These are phyloP conservation scores for Eulimnadia texana DNA, from an alignment of 1,140 invertebrate species.

Conservation along the genomic window DNA sequence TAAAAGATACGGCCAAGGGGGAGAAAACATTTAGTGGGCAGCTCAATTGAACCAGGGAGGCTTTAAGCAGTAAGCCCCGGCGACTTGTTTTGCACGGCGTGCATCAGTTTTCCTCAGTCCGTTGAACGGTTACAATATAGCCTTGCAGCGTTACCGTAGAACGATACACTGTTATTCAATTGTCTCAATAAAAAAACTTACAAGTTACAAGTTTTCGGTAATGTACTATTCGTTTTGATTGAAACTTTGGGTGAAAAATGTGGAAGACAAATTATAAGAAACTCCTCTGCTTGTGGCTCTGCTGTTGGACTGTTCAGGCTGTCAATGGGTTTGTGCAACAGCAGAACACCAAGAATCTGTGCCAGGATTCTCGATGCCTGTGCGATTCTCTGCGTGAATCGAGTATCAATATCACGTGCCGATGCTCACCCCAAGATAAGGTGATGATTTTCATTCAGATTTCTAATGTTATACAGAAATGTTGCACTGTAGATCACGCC, in stretches of 20 bases:
- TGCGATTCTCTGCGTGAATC: background rate
- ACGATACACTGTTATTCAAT: background rate
- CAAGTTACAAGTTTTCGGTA: background rate
- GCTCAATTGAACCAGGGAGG: background rate
- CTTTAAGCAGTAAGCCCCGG: too few species aligned
- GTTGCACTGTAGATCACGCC: too few species aligned
- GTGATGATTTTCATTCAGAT: background rate
- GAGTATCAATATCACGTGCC: background rate
- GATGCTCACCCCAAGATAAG: constrained; percentile 8
- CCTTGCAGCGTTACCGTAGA: background rate
- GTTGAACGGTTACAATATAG: background rate
- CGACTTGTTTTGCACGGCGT: background rate
- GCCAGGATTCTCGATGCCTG: background rate
- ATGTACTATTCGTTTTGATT: background rate
- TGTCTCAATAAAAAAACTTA: background rate
- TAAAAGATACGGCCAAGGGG: too few species aligned
- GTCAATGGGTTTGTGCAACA: background rate
- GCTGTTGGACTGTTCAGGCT: background rate
- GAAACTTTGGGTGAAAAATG: background rate
- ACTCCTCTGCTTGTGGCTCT: background rate
- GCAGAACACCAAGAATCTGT: background rate
- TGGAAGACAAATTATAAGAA: too few species aligned
- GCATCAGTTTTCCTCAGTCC: background rate
- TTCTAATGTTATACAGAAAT: too few species aligned
- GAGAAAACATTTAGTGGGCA: background rate